These are phyloP conservation scores for Amaurobius ferox DNA, from an alignment of 2,888 invertebrate species.

Conservation along the genomic window DNA sequence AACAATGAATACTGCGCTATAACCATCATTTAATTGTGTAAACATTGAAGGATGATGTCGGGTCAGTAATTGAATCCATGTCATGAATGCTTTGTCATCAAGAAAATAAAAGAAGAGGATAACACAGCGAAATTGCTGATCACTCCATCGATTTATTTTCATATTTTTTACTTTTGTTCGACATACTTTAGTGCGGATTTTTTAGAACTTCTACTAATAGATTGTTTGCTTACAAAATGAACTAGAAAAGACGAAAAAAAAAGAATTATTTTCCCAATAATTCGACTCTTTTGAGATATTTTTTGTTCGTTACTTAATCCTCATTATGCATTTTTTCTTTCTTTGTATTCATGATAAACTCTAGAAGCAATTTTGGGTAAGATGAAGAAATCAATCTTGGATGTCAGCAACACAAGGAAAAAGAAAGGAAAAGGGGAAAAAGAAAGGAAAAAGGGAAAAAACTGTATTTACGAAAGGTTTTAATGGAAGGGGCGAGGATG, in stretches of 20 bases:
- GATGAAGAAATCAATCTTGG: constrained; percentile 60
- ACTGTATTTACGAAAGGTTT: background rate
- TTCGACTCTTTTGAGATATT: constrained; percentile 25
- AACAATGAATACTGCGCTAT: no score
- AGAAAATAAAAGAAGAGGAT: background rate
- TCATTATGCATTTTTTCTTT: constrained; percentile 39
- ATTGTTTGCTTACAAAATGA: constrained; percentile 57
- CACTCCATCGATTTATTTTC: background rate
- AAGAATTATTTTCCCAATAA: constrained; percentile 54
- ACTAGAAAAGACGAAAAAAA: constrained; percentile 28
- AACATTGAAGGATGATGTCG: background rate
- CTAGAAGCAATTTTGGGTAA: constrained; percentile 13
- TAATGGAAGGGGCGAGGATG: background rate
- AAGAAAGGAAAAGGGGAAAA: background rate
- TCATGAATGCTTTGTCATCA: background rate
- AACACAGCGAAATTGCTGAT: background rate
- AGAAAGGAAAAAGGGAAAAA: background rate
- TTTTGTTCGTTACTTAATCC: constrained; percentile 8
- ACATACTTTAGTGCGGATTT: background rate
- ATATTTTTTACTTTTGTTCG: background rate
- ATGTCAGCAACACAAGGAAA: constrained; percentile 18
- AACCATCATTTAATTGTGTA: no score
- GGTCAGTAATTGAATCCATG: background rate
- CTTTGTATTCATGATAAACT: constrained; percentile 33
- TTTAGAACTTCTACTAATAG: constrained; percentile 31